Evolutionary conservation across 2,888 invertebrate genomes (phyloP).

Genomic region (Pristionchus arcanus): DNA sequence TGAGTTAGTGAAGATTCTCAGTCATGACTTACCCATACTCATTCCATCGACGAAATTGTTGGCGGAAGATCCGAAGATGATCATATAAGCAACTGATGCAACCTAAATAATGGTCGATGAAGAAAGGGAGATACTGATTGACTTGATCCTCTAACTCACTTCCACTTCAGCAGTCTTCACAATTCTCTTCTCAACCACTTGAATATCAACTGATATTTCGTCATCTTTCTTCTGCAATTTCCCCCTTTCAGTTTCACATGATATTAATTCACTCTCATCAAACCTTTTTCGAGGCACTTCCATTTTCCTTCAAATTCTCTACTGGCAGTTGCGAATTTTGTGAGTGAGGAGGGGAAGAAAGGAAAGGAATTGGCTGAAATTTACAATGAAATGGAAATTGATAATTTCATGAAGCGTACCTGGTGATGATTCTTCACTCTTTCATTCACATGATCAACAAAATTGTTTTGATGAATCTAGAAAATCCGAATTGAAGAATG

Average conservation of each 20-base stretch:
- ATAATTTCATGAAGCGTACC: background rate
- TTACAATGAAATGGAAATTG: background rate
- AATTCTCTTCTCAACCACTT: constrained; percentile 73
- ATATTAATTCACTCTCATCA: background rate
- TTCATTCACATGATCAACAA: constrained; percentile 44
- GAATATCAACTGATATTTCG: constrained; percentile 65
- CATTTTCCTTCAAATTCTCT: background rate
- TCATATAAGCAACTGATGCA: constrained; percentile 77
- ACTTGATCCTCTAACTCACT: constrained; percentile 54
- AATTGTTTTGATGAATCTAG: constrained; percentile 18
- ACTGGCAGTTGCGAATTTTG: background rate
- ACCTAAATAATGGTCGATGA: constrained; percentile 48
- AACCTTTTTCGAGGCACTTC: background rate
- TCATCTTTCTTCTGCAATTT: constrained; percentile 57
- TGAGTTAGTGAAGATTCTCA: background rate
- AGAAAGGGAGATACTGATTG: background rate
- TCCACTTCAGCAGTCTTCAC: constrained; percentile 71
- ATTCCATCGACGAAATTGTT: constrained; percentile 78
- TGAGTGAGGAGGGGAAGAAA: background rate
- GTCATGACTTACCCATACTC: constrained; percentile 68
- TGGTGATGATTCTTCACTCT: constrained; percentile 14
- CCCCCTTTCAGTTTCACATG: background rate
- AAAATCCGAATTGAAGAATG: background rate
- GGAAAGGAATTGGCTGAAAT: constrained; percentile 4
- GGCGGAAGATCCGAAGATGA: constrained; percentile 75